These are phyloP conservation scores for Torymus texanus DNA, from an alignment of 2,888 invertebrate genomes.

Conservation along the genomic window DNA sequence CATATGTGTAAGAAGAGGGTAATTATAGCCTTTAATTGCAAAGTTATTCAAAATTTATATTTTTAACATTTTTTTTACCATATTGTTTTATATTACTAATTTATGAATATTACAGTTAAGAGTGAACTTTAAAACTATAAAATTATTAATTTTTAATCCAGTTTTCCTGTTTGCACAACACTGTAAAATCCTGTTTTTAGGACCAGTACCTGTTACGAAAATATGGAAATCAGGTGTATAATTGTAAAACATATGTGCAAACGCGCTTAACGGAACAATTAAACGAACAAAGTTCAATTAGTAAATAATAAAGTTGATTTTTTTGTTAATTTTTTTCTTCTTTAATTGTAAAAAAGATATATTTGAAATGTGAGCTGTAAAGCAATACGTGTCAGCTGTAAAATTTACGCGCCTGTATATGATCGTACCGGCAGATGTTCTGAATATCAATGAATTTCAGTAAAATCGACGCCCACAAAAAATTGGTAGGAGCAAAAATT, in stretches of 20 bases:
- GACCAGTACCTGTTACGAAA: background rate
- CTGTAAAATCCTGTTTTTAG: slow-evolving; percentile 1
- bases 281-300: slow-evolving; percentile 17
- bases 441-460: slow-evolving; percentile 50
- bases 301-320: background rate
- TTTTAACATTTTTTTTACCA: too few relatives aligned
- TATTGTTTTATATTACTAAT: too few relatives aligned
- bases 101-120: too few relatives aligned
- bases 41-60: too few relatives aligned
- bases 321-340: background rate
- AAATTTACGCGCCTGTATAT: slow-evolving; percentile 16
- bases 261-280: background rate
- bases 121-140: too few relatives aligned
- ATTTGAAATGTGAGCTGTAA: too few relatives aligned
- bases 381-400: background rate
- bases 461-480: slow-evolving; percentile 1
- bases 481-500: background rate
- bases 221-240: slow-evolving; percentile 33
- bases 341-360: too few relatives aligned
- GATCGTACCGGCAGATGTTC: slow-evolving; percentile 47
- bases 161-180: background rate
- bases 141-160: background rate
- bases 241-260: background rate
- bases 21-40: too few relatives aligned
- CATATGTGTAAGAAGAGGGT: too few relatives aligned